phyloP scores from a whole-genome alignment of 2,888 invertebrate species.

The Drosophila neoperkinsi region DNA sequence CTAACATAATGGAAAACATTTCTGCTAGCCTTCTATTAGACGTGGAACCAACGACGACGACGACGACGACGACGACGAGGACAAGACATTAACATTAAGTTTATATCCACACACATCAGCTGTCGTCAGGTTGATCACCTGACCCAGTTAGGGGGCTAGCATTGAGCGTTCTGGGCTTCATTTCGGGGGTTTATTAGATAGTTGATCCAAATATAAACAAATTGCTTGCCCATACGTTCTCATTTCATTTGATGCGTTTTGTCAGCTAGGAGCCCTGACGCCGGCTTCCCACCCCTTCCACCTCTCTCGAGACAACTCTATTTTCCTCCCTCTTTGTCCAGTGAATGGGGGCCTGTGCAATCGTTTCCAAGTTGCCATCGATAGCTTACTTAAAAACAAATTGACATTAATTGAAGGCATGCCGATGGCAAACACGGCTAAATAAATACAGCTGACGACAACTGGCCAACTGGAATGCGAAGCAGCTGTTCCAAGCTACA shows the following conservation, averaged over 20 bases:
- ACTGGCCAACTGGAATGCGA: conserved; percentile 57
- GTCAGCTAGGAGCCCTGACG: conserved; percentile 21
- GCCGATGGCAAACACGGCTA: conserved; percentile 79
- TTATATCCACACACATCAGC: conserved; percentile 78
- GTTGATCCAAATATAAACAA: conserved; percentile 74
- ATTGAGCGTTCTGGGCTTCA: conserved; percentile 9
- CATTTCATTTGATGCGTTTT: conserved; percentile 73
- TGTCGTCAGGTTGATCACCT: conserved; percentile 75
- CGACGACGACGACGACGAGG: neutral
- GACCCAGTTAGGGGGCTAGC: conserved; percentile 41
- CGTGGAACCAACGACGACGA: conserved; percentile 33
- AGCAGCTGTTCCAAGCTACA: conserved; percentile 12
- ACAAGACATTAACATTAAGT: conserved; percentile 78
- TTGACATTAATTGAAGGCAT: conserved; percentile 84
- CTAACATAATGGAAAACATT: conserved; percentile 82
- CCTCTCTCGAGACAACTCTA: neutral
- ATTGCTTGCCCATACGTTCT: conserved; percentile 71
- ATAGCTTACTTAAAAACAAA: conserved; percentile 82
- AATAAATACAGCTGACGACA: conserved; percentile 78
- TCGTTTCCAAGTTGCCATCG: conserved; percentile 57
- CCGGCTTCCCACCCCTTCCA: no score
- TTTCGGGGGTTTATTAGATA: conserved; percentile 58
- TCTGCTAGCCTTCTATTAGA: conserved; percentile 72
- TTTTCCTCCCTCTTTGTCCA: neutral
- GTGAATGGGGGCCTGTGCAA: conserved; percentile 4